phyloP scores from a whole-genome alignment of 23 tunicate genomes.

The Styela clava region DNA sequence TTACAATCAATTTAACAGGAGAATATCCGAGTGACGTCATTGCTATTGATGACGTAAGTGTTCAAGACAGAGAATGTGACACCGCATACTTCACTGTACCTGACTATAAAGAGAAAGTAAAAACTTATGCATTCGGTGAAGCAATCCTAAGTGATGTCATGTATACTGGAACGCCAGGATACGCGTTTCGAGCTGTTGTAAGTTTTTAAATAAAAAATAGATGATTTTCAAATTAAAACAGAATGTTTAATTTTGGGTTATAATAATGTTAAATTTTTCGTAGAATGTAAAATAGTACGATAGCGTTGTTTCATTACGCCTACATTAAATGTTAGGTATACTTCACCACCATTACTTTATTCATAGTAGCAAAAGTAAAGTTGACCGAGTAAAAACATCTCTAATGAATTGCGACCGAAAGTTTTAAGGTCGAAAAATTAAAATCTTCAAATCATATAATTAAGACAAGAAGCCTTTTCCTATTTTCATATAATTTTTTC shows the following conservation, averaged over 20 bases:
- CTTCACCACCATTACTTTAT: too few relatives aligned
- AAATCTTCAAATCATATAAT: too few relatives aligned
- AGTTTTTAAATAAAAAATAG: too few relatives aligned
- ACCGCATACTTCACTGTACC: conserved; percentile 52
- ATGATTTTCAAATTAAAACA: too few relatives aligned
- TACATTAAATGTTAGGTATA: too few relatives aligned
- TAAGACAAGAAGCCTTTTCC: too few relatives aligned
- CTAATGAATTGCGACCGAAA: too few relatives aligned
- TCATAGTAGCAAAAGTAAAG: too few relatives aligned
- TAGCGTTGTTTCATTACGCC: background rate
- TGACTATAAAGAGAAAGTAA: conserved; percentile 27
- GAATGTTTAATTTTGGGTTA: background rate
- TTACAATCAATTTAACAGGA: conserved; percentile 18
- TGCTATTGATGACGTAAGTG: conserved; percentile 80
- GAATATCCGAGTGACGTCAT: conserved; percentile 36
- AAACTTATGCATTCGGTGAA: conserved; percentile 39
- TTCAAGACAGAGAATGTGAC: conserved; percentile 79
- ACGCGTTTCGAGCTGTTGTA: conserved; percentile 70
- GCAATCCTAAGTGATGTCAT: conserved; percentile 38
- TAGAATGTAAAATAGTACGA: background rate
- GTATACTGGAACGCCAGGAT: conserved; percentile 67
- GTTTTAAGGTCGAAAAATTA: too few relatives aligned
- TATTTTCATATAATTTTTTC: too few relatives aligned
- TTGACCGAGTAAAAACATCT: too few relatives aligned
- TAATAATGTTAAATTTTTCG: background rate